phyloP scores from a whole-genome alignment of 2,888 invertebrate genomes.

The Amblyteles armatorius region DNA sequence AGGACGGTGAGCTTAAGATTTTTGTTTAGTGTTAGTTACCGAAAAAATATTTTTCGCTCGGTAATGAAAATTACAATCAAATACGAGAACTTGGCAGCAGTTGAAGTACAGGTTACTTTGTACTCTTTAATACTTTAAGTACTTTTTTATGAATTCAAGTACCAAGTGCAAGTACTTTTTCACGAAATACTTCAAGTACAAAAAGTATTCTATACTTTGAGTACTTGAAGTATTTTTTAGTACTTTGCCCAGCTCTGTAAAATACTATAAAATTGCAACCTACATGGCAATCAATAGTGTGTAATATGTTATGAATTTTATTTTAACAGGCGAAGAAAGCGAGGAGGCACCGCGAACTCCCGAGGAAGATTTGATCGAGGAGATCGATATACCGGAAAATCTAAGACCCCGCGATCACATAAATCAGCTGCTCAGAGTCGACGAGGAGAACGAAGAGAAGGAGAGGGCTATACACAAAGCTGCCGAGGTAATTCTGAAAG shows the following conservation, averaged over 20 bases:
- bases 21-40: neutral
- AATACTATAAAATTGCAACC: neutral
- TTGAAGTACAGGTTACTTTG: too few relatives aligned
- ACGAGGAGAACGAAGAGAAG: constrained; percentile 90
- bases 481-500: constrained; percentile 92
- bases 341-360: constrained; percentile 80
- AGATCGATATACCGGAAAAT: constrained; percentile 91
- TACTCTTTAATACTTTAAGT: too few relatives aligned
- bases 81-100: too few relatives aligned
- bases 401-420: constrained; percentile 93
- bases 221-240: too few relatives aligned
- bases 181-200: too few relatives aligned
- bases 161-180: too few relatives aligned
- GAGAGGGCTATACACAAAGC: constrained; percentile 91
- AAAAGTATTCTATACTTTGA: neutral
- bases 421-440: constrained; percentile 91
- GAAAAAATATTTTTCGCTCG: neutral
- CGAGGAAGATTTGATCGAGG: constrained; percentile 87
- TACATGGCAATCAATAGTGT: neutral
- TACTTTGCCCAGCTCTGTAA: neutral
- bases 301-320: neutral
- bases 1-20: constrained; percentile 62
- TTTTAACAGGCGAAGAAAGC: constrained; percentile 53
- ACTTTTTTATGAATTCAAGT: too few relatives aligned
- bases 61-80: too few relatives aligned